Conservation (phyloP, 92 coral and sea anemone genomes). For the Bergia sp. region DNA sequence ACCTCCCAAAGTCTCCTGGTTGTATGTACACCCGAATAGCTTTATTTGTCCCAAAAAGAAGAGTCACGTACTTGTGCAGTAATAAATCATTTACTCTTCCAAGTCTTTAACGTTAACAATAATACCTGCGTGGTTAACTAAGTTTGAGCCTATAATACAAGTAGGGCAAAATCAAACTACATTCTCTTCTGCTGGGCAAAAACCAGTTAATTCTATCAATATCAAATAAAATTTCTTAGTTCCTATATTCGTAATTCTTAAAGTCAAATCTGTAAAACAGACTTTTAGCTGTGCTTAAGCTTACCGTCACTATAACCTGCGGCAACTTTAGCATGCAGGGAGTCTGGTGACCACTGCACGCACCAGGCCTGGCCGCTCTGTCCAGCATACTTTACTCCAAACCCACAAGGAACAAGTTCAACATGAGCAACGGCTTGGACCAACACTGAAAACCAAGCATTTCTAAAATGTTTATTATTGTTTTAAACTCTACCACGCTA, state of each 20-base stretch:
- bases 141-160: not conserved
- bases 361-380: conserved; percentile 89
- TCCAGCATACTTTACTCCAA: conserved; percentile 69
- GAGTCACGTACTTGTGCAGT: too few species aligned
- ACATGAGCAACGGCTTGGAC: conserved; percentile 60
- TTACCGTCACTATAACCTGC: conserved; percentile 91
- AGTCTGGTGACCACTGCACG: conserved; percentile 76
- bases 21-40: too few species aligned
- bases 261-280: not conserved
- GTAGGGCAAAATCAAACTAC: not conserved
- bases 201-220: not conserved
- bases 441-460: conserved; percentile 59
- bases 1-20: too few species aligned
- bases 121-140: not conserved
- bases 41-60: too few species aligned
- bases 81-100: too few species aligned
- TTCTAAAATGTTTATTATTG: not conserved
- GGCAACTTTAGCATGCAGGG: conserved; percentile 70
- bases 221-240: not conserved
- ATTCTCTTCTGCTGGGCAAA: not conserved
- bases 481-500: not conserved
- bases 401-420: conserved; percentile 74
- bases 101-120: too few species aligned
- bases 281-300: not conserved
- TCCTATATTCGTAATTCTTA: not conserved